Base-by-base conservation (phyloP, 2,797 vertebrate species). In the Crocidura indochinensis region DNA sequence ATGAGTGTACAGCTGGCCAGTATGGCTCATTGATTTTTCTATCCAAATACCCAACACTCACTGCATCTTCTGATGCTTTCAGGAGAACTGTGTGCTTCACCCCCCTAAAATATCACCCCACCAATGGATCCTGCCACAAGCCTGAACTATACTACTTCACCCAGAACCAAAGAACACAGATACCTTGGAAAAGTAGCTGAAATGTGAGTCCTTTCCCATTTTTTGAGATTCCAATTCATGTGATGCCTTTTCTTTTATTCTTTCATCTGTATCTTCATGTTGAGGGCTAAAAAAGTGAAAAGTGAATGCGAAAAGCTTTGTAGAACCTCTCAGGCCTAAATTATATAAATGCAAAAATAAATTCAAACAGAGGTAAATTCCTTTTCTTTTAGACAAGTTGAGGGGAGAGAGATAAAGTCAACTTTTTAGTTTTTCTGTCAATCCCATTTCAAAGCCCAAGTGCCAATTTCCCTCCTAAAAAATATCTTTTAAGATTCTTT, bases 271-370 rank as follows among this genome's bases (percentile, higher is more conserved):
- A 56, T 2, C 14, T 62, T 80, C 29, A 83, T 46, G 27, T 95
- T 84, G 89, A 51, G 76, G 64, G 56, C 97, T 97, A 84, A 95
- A 97, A 65, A 96, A 51, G 26, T 75, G 24, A 91, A 65, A 44
- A 47, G 38, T 26, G 51, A 19, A 79, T 84, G 78, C 51, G 26
- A 24, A 8, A 86, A 82, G 53, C 19, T 72, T 62, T 29, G 0
- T 17, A 62, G 22, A 51, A 60, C 5, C 44, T 24, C 11, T 60
- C 29, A 62, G 24, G 77, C 20, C 51, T 31, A 79, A 79, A 75
- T n/a, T 24, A 86, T 79, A 49, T 49, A 0, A 73, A 68, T 46
- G 27, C 46, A 17, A 53, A 64, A 80, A 72, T 71, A 26, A 67
- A 78, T 38, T 80, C 27, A 74, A 79, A 78, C 1, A 77, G 12